Evolutionary conservation across 2,888 invertebrate genomes (phyloP).

Genomic region (Himalopsyche tibetana): DNA sequence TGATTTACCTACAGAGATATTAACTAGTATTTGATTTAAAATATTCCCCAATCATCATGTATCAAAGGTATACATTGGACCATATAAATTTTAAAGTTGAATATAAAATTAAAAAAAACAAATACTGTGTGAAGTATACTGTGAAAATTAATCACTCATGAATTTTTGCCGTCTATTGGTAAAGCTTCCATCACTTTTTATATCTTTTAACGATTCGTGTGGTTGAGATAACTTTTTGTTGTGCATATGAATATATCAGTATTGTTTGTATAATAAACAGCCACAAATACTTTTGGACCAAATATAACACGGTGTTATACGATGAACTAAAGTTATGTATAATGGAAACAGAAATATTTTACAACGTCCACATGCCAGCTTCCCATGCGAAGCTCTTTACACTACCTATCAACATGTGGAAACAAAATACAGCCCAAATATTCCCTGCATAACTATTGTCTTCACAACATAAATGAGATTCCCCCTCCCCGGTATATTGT

Average conservation of each 20-base stretch:
- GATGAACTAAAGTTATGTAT: constrained; percentile 57
- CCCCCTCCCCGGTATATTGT: constrained; percentile 55
- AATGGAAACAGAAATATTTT: constrained; percentile 61
- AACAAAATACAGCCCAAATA: constrained; percentile 58
- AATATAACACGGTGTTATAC: constrained; percentile 51
- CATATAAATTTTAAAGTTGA: too few relatives aligned
- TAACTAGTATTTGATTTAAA: too few relatives aligned
- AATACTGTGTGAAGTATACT: too few relatives aligned
- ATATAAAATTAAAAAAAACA: too few relatives aligned
- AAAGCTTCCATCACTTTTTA: too few relatives aligned
- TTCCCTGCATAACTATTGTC: constrained; percentile 63
- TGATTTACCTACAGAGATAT: too few relatives aligned
- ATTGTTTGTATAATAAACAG: neutral
- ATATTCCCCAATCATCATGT: too few relatives aligned
- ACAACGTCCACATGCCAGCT: constrained; percentile 50
- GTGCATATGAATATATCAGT: neutral
- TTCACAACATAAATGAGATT: constrained; percentile 63
- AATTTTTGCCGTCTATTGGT: too few relatives aligned
- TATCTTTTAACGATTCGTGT: too few relatives aligned
- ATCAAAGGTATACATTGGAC: too few relatives aligned
- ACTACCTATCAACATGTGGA: constrained; percentile 43
- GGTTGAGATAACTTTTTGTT: neutral
- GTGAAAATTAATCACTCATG: too few relatives aligned
- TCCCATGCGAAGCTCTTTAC: constrained; percentile 46
- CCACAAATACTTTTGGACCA: constrained; percentile 10